Evolutionary conservation across 2,113 vertebrate genomes (phyloP).

Genomic region (Cephalopholis sonnerati): DNA sequence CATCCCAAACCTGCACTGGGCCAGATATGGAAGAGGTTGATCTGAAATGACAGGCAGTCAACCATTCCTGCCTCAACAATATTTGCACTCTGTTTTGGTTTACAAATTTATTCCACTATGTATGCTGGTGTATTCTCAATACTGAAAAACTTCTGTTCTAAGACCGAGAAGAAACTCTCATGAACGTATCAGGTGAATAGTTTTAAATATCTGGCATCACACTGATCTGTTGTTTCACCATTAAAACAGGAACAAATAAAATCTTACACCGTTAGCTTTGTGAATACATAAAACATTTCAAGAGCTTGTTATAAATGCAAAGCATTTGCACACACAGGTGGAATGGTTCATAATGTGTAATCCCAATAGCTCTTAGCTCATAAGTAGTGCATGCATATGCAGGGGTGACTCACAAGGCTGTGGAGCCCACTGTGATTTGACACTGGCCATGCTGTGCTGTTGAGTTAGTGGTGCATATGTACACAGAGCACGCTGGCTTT

Average conservation of each 20-base stretch:
- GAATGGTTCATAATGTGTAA: slow-evolving; percentile 61
- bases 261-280: slow-evolving; percentile 20
- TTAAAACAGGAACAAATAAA: slow-evolving; percentile 38
- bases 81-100: slow-evolving; percentile 74
- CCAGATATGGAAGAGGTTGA: slow-evolving; percentile 73
- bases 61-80: slow-evolving; percentile 71
- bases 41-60: slow-evolving; percentile 77
- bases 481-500: slow-evolving; percentile 82
- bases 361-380: slow-evolving; percentile 58
- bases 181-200: slow-evolving; percentile 30
- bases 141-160: slow-evolving; percentile 44
- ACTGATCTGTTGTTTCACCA: not conserved
- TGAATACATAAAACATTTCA: slow-evolving; percentile 39
- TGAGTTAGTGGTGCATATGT: slow-evolving; percentile 79
- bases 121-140: slow-evolving; percentile 43
- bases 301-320: slow-evolving; percentile 49
- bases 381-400: slow-evolving; percentile 59
- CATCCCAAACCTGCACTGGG: slow-evolving; percentile 70
- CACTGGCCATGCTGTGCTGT: slow-evolving; percentile 65
- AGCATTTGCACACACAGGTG: slow-evolving; percentile 55
- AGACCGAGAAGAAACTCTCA: slow-evolving; percentile 26
- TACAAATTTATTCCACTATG: slow-evolving; percentile 69
- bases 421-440: slow-evolving; percentile 66
- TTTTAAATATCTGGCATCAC: slow-evolving; percentile 19
- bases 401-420: slow-evolving; percentile 55